Base-by-base conservation (phyloP, 2,888 invertebrate genomes). In the Plagiodera versicolora region DNA sequence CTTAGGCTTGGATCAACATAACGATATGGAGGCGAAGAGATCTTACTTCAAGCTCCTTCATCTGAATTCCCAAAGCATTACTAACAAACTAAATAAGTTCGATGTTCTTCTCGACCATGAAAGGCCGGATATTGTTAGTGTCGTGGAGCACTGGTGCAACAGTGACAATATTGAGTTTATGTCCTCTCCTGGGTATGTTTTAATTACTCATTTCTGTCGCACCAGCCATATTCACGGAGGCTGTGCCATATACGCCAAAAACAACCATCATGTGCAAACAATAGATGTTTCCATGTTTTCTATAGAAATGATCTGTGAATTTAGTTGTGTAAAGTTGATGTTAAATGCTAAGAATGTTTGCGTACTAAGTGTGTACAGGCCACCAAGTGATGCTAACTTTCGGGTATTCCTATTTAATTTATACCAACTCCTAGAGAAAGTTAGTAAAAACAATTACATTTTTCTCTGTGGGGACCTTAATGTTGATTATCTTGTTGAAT, bases 41-140 rank as follows among this genome's bases (percentile, higher is more conserved):
- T n/a, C 3, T 24, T 24, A 24, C n/a, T 44, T 54, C n/a, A 45
- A 61, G 16, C 53, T 30, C 14, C 49, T 28, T 52, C 44, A 24
- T 16, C 35, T 58, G 35, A 48, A 48, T 52, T 24, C 49, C 10
- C 49, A 49, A 20, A 9, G 14, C 8, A 6, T 49, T 14, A 49
- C n/a, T 1, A 49, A 49, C 10, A 49, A 49, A 49, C 6, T 49
- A 11, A 49, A 24, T 4, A 24, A 49, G 19, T 20, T 47, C 2
- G 47, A 47, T 2, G 18, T 47, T 18, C 18, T 47, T 3, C 2
- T 20, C 10, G 2, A 3, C 1, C 14, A 49, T 9, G 49, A 49
- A 28, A n/a, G 11, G 1, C 49, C 49, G 1, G 49, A 49, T 28
- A 14, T 49, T 4, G 4, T 49, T 11, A 49, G 49, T 11, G 9